These are phyloP conservation scores for Ibycter americanus DNA, from an alignment of 2,797 vertebrate species.

Conservation along the genomic window DNA sequence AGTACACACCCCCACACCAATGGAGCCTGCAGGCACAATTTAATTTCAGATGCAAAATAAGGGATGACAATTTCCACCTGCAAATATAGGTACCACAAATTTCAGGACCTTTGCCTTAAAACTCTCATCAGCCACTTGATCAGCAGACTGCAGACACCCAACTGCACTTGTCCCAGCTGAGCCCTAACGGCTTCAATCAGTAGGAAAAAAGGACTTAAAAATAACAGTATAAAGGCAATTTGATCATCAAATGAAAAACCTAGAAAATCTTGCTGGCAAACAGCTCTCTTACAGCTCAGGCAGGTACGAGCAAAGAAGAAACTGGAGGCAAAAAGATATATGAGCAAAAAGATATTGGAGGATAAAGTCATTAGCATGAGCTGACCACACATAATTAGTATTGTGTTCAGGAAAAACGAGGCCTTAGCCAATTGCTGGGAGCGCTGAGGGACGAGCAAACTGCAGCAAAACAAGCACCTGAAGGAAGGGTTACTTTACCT, in stretches of 20 bases:
- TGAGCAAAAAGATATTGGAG: background rate
- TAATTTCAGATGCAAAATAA: background rate
- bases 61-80: background rate
- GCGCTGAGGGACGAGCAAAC: background rate
- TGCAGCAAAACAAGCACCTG: background rate
- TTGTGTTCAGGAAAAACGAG: background rate
- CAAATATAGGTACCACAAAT: background rate
- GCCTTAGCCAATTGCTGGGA: background rate
- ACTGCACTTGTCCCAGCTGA: background rate
- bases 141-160: background rate
- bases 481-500: background rate
- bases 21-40: background rate
- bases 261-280: background rate
- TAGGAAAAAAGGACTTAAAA: background rate
- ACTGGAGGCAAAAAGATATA: background rate
- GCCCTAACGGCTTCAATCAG: background rate
- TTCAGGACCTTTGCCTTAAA: background rate
- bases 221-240: background rate
- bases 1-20: fast-evolving
- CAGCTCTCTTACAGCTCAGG: background rate
- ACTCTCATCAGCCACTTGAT: background rate
- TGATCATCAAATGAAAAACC: background rate
- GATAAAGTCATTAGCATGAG: background rate
- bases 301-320: background rate
- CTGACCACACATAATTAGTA: background rate